phyloP scores from a whole-genome alignment of 2,113 vertebrate genomes.

The Anseranas semipalmata region DNA sequence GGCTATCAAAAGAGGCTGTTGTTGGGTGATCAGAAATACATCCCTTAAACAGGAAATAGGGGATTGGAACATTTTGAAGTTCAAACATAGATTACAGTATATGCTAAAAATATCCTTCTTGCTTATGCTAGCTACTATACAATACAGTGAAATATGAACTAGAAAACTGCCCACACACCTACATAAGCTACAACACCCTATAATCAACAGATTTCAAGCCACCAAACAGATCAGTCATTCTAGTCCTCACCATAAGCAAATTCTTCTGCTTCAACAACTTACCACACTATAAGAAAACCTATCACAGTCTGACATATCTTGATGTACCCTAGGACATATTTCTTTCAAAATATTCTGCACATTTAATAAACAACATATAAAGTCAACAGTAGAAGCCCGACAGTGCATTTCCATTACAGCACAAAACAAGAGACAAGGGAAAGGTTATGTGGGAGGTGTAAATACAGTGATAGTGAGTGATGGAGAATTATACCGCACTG shows the following conservation, averaged over 20 bases:
- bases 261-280: slow-evolving; percentile 13
- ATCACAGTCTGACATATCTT: slow-evolving; percentile 13
- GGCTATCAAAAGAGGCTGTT: background rate
- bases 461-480: background rate
- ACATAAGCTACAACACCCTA: background rate
- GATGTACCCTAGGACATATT: background rate
- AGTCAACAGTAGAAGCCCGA: slow-evolving; percentile 1
- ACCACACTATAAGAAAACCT: background rate
- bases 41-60: background rate
- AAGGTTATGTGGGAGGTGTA: slow-evolving; percentile 41
- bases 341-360: slow-evolving; percentile 30
- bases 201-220: slow-evolving; percentile 26
- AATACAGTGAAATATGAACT: background rate
- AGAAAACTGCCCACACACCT: background rate
- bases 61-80: background rate
- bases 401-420: slow-evolving; percentile 12
- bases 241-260: background rate
- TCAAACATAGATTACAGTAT: background rate
- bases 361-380: slow-evolving; percentile 13
- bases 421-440: slow-evolving; percentile 17
- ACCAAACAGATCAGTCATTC: slow-evolving; percentile 27
- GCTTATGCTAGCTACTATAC: background rate
- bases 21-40: background rate
- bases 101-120: background rate
- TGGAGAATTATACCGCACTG: background rate